Base-by-base conservation (phyloP, 1,140 invertebrate species). In the Pemphigus obesinymphae region DNA sequence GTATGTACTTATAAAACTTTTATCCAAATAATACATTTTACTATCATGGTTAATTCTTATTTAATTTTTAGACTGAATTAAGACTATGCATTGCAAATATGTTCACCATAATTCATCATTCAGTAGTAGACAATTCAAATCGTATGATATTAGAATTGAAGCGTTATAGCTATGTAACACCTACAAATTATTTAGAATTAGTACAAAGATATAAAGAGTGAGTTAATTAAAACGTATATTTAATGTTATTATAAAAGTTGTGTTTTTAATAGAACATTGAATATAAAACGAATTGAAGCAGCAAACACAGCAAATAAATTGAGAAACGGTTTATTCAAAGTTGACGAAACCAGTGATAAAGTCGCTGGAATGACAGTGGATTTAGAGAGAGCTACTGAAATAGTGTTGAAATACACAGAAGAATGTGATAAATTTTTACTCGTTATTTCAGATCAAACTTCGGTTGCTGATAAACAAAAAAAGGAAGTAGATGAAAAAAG, bases 121-220 rank as follows among this genome's bases (percentile, higher is more conserved):
- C 92, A 0, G 94, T 95, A 34, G 89, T 89, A 1, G 88, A 90
- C 83, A 92, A 89, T 85, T 93, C 92, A 0, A 87, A 87, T 58
- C 89, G 88, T 85, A 95, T 96, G 94, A 87, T 90, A 63, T 83
- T 86, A 1, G 93, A 95, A 88, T 91, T 95, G 87, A 92, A 92
- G 84, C 87, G 94, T n/a, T 90, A 92, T 84, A 95, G 94, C 87
- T 95, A 96, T 86, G 94, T 95, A 40, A 96, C 94, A 1, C 93
- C 94, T 0, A 92, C 91, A 20, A 95, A 95, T 88, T 96, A 94
- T 85, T 88, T 96, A 40, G 93, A 95, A 85, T 89, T 96, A 3
- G 93, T 95, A 13, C 88, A 90, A 0, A 92, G 93, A 76, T 96
- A 95, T 85, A 95, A 95, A 87, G 89, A 89, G 91, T 95, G 87